A percentile compares a stretch with the other conserved stretches of the same genome.
Conservation (phyloP, 1,140 invertebrate species). For the Acromyrmex charruanus region DNA sequence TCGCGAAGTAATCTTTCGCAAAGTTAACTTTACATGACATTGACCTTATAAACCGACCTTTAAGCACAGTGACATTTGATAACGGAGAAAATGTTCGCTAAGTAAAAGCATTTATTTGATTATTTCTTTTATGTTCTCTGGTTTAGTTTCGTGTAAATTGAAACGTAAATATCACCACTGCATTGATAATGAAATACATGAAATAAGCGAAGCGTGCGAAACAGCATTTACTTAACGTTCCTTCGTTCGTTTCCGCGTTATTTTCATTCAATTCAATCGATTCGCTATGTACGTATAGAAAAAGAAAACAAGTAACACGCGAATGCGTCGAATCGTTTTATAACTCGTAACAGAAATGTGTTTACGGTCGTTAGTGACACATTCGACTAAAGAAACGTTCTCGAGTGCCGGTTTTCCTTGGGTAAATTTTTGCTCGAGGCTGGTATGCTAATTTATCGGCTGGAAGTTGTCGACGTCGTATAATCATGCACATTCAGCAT, state of each 20-base stretch:
- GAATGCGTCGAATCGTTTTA: constrained; percentile 6
- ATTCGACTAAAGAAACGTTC: constrained; percentile 12
- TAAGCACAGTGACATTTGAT: not conserved
- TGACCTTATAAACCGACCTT: constrained; percentile 2
- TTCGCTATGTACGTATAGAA: constrained; percentile 2
- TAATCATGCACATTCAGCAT: constrained; percentile 22
- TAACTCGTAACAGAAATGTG: constrained; percentile 19
- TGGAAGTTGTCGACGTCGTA: constrained; percentile 2
- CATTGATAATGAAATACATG: constrained; percentile 7
- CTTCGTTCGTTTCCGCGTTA: constrained; percentile 12
- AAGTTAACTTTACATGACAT: constrained; percentile 32
- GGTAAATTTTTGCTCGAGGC: constrained; percentile 1
- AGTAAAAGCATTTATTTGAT: not conserved
- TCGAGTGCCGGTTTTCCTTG: constrained; percentile 36
- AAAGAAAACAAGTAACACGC: not conserved
- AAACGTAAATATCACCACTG: not conserved
- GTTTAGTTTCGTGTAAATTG: not conserved
- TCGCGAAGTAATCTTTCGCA: not conserved
- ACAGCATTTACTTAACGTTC: constrained; percentile 1
- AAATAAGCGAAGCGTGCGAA: not conserved
- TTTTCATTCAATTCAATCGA: constrained; percentile 28
- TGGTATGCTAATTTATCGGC: constrained; percentile 49
- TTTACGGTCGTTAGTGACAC: constrained; percentile 15
- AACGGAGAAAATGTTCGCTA: not conserved
- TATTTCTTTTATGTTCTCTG: not conserved